Conservation (phyloP, 2,113 vertebrate species). For the Coregonus clupeaformis region DNA sequence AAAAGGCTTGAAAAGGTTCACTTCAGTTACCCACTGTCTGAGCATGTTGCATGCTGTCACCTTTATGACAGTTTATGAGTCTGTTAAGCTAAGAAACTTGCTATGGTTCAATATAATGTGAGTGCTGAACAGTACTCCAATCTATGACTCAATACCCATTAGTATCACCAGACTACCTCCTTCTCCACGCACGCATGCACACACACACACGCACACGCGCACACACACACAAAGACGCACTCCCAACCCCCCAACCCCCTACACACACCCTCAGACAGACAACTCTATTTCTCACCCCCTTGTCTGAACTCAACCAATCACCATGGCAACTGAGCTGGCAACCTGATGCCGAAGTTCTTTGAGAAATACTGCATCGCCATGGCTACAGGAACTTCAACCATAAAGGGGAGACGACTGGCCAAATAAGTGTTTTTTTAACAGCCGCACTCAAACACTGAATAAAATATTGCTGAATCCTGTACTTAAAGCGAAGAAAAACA, state of each 20-base stretch:
- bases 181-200: not conserved
- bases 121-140: no score
- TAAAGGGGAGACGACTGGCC: not conserved
- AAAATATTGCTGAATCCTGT: not conserved
- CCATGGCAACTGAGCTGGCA: conserved; percentile 28
- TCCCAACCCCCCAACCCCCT: not conserved
- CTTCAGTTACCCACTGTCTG: no score
- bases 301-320: not conserved
- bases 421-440: not conserved
- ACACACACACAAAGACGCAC: not conserved
- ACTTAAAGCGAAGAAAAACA: conserved; percentile 2
- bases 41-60: no score
- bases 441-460: not conserved
- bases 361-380: conserved; percentile 30
- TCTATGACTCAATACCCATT: not conserved
- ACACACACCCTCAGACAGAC: not conserved
- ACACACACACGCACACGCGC: not conserved
- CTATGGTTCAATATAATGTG: no score
- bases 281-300: not conserved
- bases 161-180: not conserved
- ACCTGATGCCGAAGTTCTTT: not conserved
- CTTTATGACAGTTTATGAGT: no score
- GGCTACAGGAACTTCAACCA: conserved; percentile 25
- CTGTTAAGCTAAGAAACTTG: no score
- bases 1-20: no score